Evolutionary conservation across 2,113 vertebrate species (phyloP).

Genomic region (Saccopteryx bilineata): DNA sequence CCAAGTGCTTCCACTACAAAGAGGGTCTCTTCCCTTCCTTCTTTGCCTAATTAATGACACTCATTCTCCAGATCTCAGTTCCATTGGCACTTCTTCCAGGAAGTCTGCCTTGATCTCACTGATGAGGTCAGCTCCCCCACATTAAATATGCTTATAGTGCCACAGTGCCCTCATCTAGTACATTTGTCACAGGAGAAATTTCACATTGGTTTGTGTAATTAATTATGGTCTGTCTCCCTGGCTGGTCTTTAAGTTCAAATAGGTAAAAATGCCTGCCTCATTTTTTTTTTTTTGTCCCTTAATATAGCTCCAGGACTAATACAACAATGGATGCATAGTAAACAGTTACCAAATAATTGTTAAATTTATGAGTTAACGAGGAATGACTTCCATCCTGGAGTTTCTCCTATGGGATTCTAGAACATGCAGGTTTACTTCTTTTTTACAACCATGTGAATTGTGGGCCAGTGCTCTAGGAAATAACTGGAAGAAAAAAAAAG

Average conservation of each 20-base stretch:
- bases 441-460: background rate
- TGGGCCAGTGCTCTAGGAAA: background rate
- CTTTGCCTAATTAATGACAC: background rate
- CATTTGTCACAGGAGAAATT: background rate
- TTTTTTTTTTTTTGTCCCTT: too few relatives aligned
- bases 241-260: background rate
- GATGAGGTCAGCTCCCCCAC: background rate
- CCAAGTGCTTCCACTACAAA: rapidly evolving
- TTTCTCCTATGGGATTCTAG: background rate
- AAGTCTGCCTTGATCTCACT: slow-evolving; percentile 33
- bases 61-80: background rate
- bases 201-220: background rate
- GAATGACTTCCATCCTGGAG: background rate
- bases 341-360: background rate
- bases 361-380: too few relatives aligned
- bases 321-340: too few relatives aligned
- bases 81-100: background rate
- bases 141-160: background rate
- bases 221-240: background rate
- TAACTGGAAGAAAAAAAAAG: background rate
- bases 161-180: background rate
- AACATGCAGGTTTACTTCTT: background rate
- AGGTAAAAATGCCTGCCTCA: background rate
- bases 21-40: background rate
- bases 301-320: background rate